A percentile compares a stretch with the other conserved stretches of the same genome.
Evolutionary conservation across 2,797 vertebrate genomes (phyloP).

Genomic region (Trachurus trachurus): DNA sequence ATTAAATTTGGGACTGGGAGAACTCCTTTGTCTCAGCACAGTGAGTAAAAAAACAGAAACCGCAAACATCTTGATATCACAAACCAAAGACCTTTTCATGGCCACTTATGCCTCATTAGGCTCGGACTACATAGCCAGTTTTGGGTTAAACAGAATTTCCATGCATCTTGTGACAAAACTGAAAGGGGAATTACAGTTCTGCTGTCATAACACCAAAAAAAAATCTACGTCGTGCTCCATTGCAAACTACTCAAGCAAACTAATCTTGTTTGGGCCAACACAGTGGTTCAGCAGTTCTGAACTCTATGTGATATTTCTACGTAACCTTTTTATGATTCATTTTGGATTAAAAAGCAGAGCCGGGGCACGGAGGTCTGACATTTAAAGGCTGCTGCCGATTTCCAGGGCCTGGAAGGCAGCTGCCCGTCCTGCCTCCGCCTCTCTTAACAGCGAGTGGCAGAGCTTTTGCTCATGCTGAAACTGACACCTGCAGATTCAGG

Average conservation of each 20-base stretch:
- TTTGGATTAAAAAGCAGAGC: slow-evolving; percentile 58
- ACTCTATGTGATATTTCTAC: slow-evolving; percentile 62
- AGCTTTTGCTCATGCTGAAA: slow-evolving; percentile 58
- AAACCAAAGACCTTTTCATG: not conserved
- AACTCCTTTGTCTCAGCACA: not conserved
- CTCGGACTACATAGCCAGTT: slow-evolving; percentile 7
- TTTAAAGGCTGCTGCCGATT: slow-evolving; percentile 68
- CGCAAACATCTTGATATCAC: slow-evolving; percentile 18
- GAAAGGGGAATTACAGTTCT: slow-evolving; percentile 5
- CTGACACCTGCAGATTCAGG: slow-evolving; percentile 68
- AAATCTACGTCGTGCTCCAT: not conserved
- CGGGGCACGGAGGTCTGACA: slow-evolving; percentile 65
- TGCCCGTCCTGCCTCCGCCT: slow-evolving; percentile 25
- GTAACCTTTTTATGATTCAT: slow-evolving; percentile 62
- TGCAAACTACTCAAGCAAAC: slow-evolving; percentile 17
- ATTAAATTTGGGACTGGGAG: slow-evolving; percentile 19
- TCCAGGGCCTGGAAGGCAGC: slow-evolving; percentile 50
- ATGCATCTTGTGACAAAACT: slow-evolving; percentile 15
- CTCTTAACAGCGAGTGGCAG: slow-evolving; percentile 28
- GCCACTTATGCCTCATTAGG: slow-evolving; percentile 22
- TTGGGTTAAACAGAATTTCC: slow-evolving; percentile 31
- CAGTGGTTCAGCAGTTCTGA: slow-evolving; percentile 54
- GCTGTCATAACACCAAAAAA: slow-evolving; percentile 4
- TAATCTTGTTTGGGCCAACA: slow-evolving; percentile 51
- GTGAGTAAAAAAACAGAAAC: slow-evolving; percentile 19